These are phyloP conservation scores for Troides helena DNA, from an alignment of 2,888 invertebrate species.

Conservation along the genomic window DNA sequence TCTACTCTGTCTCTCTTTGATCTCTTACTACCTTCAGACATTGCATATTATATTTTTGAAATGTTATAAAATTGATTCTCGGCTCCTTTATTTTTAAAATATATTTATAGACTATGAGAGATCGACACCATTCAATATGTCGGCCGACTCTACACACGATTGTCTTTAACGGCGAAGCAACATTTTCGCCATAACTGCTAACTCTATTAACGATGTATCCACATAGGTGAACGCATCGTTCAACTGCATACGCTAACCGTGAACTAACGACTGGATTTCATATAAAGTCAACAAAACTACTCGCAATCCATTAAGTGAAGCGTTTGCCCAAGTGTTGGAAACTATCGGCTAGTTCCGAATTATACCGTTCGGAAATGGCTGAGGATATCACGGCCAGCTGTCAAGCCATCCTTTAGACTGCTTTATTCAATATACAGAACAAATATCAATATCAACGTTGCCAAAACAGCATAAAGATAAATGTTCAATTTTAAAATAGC, in stretches of 20 bases:
- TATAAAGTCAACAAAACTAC: not conserved
- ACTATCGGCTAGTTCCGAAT: not conserved
- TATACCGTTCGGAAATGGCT: not conserved
- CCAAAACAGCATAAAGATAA: not conserved
- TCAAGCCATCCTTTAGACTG: not conserved
- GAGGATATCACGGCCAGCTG: not conserved
- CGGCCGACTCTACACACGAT: not conserved
- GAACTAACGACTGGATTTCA: not conserved
- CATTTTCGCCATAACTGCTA: not conserved
- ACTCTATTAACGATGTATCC: not conserved
- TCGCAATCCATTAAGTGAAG: constrained; percentile 6
- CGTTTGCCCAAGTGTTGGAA: constrained; percentile 7
- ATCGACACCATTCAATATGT: no score
- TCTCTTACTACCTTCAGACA: no score
- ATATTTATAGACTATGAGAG: not conserved
- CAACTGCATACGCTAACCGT: not conserved
- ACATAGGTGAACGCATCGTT: not conserved
- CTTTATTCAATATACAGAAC: no score
- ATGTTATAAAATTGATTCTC: no score
- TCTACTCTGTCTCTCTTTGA: no score
- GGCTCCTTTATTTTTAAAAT: no score
- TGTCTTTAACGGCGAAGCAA: not conserved
- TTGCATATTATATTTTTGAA: no score
- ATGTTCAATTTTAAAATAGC: no score
- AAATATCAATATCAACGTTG: not conserved